phyloP scores from a whole-genome alignment of 1,140 invertebrate species.

The Dendrolimus punctatus region DNA sequence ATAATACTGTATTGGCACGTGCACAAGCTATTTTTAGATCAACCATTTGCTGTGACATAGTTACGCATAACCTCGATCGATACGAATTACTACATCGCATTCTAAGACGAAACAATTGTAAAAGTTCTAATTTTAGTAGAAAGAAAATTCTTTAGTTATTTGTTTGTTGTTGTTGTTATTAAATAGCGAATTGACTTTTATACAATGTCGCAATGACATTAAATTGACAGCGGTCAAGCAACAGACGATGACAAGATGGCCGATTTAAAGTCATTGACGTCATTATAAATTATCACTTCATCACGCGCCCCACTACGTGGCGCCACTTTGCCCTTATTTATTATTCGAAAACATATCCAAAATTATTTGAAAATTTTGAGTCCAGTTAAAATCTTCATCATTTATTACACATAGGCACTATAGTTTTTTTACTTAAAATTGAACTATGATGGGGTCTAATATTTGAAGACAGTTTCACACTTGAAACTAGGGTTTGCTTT shows the following conservation, averaged over 20 bases:
- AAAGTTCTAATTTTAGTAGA: too few species aligned
- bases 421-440: too few species aligned
- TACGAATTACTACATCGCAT: conserved; percentile 7
- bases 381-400: too few species aligned
- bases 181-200: conserved; percentile 47
- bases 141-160: conserved; percentile 15
- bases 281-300: conserved; percentile 19
- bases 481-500: too few species aligned
- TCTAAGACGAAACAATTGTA: too few species aligned
- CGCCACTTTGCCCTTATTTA: conserved; percentile 41
- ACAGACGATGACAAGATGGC: conserved; percentile 65
- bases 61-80: conserved; percentile 24
- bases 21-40: conserved; percentile 57
- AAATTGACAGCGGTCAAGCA: conserved; percentile 53
- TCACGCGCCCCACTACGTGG: conserved; percentile 46
- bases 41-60: conserved; percentile 20
- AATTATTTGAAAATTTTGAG: background rate
- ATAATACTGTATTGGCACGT: conserved; percentile 38
- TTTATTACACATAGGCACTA: too few species aligned
- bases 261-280: conserved; percentile 13
- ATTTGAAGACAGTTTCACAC: too few species aligned
- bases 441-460: too few species aligned
- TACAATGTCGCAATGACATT: conserved; percentile 59
- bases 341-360: conserved; percentile 2
- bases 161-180: conserved; percentile 52